phyloP scores from a whole-genome alignment of 2,888 invertebrate species.

The Blera fallax region DNA sequence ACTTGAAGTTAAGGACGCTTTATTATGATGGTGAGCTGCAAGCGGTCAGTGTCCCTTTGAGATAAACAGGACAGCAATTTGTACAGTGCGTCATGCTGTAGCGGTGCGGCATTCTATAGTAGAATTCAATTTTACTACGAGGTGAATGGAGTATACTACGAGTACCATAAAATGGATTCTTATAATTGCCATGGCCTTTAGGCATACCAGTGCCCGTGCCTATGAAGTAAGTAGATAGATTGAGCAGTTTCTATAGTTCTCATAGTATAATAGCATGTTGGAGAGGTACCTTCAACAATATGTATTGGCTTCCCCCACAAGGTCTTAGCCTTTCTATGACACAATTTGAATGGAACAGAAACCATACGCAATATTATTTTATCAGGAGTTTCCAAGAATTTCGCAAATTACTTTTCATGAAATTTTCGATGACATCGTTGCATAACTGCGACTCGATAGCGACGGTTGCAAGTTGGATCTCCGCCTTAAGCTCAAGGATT shows the following conservation, averaged over 20 bases:
- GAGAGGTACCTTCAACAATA: too few relatives aligned
- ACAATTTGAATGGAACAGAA: too few relatives aligned
- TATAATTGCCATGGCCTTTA: neutral
- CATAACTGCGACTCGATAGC: too few relatives aligned
- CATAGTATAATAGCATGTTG: too few relatives aligned
- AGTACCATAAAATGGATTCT: neutral
- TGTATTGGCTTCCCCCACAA: too few relatives aligned
- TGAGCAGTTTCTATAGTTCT: neutral
- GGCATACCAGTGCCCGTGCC: neutral
- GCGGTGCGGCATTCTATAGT: neutral
- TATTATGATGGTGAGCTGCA: constrained; percentile 5
- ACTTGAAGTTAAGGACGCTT: neutral
- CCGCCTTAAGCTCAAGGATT: too few relatives aligned
- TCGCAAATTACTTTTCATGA: too few relatives aligned
- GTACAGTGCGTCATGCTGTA: neutral
- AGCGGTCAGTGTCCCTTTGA: constrained; percentile 55
- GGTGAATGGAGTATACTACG: neutral
- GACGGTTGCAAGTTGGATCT: too few relatives aligned
- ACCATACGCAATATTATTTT: too few relatives aligned
- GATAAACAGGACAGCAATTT: constrained; percentile 32
- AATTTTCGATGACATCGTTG: too few relatives aligned
- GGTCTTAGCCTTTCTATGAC: too few relatives aligned
- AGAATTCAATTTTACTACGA: neutral
- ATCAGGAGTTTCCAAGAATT: too few relatives aligned
- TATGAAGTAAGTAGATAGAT: neutral